phyloP scores from a whole-genome alignment of 2,888 invertebrate species.

The Oconnorella tubifera region DNA sequence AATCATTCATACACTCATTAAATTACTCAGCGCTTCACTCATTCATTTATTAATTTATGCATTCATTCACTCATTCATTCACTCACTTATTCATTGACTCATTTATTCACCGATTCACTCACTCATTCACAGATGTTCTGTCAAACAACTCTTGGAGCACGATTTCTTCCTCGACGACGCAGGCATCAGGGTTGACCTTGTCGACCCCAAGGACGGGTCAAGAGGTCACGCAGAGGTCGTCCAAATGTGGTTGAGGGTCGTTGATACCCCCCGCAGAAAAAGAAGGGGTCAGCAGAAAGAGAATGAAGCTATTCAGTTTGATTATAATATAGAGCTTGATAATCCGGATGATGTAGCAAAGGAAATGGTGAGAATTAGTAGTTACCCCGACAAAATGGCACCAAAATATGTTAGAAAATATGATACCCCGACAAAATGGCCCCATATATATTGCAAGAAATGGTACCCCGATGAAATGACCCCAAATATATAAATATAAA shows the following conservation, averaged over 20 bases:
- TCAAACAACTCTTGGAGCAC: constrained; percentile 87
- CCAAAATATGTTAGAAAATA: not conserved
- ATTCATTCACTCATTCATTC: too few species aligned
- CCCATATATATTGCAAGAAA: too few species aligned
- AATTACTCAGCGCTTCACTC: too few species aligned
- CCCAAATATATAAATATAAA: too few species aligned
- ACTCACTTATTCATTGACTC: too few species aligned
- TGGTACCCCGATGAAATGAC: too few species aligned
- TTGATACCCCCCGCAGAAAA: constrained; percentile 93
- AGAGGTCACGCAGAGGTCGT: constrained; percentile 22
- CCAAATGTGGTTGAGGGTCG: constrained; percentile 84
- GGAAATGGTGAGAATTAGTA: constrained; percentile 77
- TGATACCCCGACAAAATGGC: too few species aligned
- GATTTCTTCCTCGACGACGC: constrained; percentile 97
- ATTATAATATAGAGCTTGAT: constrained; percentile 87
- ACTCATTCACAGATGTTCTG: constrained; percentile 69
- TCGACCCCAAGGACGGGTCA: constrained; percentile 45
- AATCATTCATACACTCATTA: too few species aligned
- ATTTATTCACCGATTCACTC: too few species aligned
- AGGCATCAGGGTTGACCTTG: constrained; percentile 72
- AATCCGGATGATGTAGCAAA: constrained; percentile 89
- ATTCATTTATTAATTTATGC: too few species aligned
- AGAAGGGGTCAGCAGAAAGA: constrained; percentile 97
- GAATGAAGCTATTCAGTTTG: constrained; percentile 98
- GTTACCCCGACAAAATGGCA: too few species aligned